Conservation (phyloP, 1,140 invertebrate genomes). For the Achroia grisella region DNA sequence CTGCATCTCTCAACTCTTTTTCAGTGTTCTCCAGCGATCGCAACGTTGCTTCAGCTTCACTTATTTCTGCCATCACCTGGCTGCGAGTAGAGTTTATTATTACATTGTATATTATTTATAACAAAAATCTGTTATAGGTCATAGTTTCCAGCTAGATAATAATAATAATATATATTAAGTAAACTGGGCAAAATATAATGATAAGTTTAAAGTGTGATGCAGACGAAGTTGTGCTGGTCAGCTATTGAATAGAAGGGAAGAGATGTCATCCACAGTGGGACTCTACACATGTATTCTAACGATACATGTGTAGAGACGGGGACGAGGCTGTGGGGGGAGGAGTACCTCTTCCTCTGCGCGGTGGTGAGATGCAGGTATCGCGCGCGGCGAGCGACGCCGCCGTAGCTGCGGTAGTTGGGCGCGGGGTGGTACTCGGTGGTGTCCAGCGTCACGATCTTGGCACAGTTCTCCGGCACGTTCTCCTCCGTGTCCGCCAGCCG, state of each 20-base stretch:
- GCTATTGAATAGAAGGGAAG: too few relatives aligned
- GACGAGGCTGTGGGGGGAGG: too few relatives aligned
- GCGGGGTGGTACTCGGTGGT: conserved; percentile 74
- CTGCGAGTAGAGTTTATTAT: conserved; percentile 11
- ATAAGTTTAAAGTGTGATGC: too few relatives aligned
- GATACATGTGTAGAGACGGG: too few relatives aligned
- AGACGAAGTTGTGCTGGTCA: too few relatives aligned
- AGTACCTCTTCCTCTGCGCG: conserved; percentile 74
- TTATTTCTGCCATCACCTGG: conserved; percentile 45
- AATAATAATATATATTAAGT: too few relatives aligned
- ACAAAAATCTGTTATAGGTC: too few relatives aligned
- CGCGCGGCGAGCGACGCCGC: conserved; percentile 55
- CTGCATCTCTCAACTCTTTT: conserved; percentile 19
- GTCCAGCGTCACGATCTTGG: conserved; percentile 76
- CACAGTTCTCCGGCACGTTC: conserved; percentile 80
- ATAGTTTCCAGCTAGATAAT: too few relatives aligned
- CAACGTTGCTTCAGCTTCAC: conserved; percentile 30
- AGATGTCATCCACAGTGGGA: too few relatives aligned
- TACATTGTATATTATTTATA: too few relatives aligned
- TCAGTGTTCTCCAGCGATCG: conserved; percentile 24
- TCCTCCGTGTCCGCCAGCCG: conserved; percentile 74
- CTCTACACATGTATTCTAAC: too few relatives aligned
- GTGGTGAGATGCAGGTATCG: conserved; percentile 79
- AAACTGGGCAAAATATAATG: too few relatives aligned
- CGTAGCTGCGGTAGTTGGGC: conserved; percentile 82